Conservation (phyloP, 1,140 invertebrate species). For the Drosophila tani region DNA sequence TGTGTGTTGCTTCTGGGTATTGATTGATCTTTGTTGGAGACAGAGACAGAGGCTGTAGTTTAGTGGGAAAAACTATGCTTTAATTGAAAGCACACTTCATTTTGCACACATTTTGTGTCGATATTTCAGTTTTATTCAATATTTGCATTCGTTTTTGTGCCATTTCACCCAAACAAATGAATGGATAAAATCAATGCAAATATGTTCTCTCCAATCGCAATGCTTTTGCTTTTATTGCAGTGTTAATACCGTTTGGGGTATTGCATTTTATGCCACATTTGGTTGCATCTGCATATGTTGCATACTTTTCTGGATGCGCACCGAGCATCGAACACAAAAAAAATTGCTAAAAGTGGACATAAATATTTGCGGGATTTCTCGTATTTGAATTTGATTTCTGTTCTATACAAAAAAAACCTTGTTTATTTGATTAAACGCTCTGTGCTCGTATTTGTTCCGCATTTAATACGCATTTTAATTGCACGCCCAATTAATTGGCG, state of each 20-base stretch:
- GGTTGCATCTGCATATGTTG: constrained; percentile 35
- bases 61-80: not conserved
- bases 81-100: not conserved
- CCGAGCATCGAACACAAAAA: not conserved
- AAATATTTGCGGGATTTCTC: constrained; percentile 46
- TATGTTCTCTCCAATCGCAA: constrained; percentile 18
- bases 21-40: constrained; percentile 26
- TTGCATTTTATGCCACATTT: constrained; percentile 48
- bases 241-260: constrained; percentile 44
- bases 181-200: constrained; percentile 48
- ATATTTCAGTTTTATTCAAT: constrained; percentile 29
- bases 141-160: constrained; percentile 29
- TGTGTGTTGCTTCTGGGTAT: not conserved
- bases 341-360: constrained; percentile 33
- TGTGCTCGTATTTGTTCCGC: constrained; percentile 5
- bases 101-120: not conserved
- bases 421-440: constrained; percentile 55
- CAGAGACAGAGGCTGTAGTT: not conserved
- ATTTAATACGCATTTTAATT: constrained; percentile 37
- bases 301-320: constrained; percentile 51
- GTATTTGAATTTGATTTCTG: constrained; percentile 61
- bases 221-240: constrained; percentile 31
- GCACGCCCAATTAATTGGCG: constrained; percentile 55
- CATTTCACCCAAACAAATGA: constrained; percentile 13
- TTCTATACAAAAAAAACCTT: not conserved